Conservation (phyloP, 2,888 invertebrate species). For the Ferrisia virgata region DNA sequence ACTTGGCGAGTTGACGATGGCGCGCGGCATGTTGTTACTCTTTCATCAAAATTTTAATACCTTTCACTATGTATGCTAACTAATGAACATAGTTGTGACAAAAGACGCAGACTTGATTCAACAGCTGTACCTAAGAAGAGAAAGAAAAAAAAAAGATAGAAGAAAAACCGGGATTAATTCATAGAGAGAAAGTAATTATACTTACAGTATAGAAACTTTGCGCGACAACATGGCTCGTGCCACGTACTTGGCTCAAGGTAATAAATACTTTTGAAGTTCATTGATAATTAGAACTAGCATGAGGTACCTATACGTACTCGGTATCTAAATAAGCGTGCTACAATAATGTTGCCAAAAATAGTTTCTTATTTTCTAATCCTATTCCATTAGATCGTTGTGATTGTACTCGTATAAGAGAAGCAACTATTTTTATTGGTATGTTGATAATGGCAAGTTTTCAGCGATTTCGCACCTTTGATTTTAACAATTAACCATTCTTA, state of each 20-base stretch:
- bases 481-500: too few relatives aligned
- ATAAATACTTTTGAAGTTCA: neutral
- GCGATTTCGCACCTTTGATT: too few relatives aligned
- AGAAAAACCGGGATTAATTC: neutral
- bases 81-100: neutral
- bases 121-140: too few relatives aligned
- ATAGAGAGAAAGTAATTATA: neutral
- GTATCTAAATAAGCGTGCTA: too few relatives aligned
- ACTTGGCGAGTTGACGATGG: neutral
- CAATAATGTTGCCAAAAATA: neutral
- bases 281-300: neutral
- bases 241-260: neutral
- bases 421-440: too few relatives aligned
- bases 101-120: neutral
- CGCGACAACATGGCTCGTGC: neutral
- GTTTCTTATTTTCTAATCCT: neutral
- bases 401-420: too few relatives aligned
- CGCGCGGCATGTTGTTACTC: too few relatives aligned
- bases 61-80: neutral
- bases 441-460: too few relatives aligned
- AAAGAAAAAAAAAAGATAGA: neutral
- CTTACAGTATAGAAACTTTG: neutral
- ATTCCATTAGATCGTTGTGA: too few relatives aligned
- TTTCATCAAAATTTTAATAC: neutral
- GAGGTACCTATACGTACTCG: neutral